These are phyloP conservation scores for Tuta absoluta DNA, from an alignment of 2,888 invertebrate genomes.

Conservation along the genomic window DNA sequence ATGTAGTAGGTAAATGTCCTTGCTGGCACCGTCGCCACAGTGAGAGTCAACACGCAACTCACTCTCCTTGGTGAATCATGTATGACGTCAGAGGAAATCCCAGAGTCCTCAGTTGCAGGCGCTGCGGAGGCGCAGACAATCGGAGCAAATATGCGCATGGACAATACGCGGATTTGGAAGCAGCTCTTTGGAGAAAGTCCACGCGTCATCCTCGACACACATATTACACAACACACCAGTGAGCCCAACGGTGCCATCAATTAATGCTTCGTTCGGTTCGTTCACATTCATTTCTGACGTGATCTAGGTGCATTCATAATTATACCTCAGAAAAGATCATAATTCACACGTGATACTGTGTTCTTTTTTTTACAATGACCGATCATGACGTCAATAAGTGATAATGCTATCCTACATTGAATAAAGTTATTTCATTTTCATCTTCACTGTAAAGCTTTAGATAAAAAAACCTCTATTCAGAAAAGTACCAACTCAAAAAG, in stretches of 20 bases:
- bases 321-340: no score
- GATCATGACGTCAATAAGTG: no score
- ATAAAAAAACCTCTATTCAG: no score
- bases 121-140: constrained; percentile 22
- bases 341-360: no score
- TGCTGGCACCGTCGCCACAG: background rate
- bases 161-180: constrained; percentile 52
- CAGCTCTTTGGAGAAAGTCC: constrained; percentile 64
- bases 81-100: constrained; percentile 55
- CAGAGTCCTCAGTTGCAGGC: constrained; percentile 33
- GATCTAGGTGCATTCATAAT: no score
- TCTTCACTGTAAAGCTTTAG: no score
- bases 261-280: background rate
- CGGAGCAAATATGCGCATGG: constrained; percentile 23
- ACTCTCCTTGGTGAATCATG: constrained; percentile 15
- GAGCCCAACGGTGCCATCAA: constrained; percentile 12
- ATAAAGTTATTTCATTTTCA: no score
- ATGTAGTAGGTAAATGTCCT: constrained; percentile 2
- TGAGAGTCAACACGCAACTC: constrained; percentile 10
- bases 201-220: constrained; percentile 63
- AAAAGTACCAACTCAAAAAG: no score
- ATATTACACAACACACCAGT: constrained; percentile 58
- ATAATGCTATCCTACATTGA: no score
- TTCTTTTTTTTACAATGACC: no score
- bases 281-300: background rate